Evolutionary conservation across 2,797 vertebrate genomes (phyloP).

Genomic region (Meriones psammophilus): DNA sequence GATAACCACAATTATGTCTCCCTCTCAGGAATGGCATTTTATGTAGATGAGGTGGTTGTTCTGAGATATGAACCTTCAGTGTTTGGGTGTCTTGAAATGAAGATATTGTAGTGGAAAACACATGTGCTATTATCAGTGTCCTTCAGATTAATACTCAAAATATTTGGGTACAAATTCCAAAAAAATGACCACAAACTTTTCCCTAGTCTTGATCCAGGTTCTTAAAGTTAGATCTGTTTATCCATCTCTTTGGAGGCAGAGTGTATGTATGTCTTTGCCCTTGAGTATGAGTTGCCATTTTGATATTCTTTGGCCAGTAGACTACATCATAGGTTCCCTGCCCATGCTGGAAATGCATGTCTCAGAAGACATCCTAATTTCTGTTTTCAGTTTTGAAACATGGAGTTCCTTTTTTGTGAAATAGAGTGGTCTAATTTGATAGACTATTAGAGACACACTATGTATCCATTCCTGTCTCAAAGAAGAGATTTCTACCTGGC

Average conservation of each 20-base stretch:
- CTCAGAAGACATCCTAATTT: neutral
- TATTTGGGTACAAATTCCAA: neutral
- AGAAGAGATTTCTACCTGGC: neutral
- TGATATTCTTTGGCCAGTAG: neutral
- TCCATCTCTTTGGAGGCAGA: neutral
- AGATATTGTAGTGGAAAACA: neutral
- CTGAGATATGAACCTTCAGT: neutral
- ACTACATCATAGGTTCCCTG: neutral
- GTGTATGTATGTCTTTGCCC: neutral
- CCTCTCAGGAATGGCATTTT: constrained; percentile 3
- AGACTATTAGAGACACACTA: neutral
- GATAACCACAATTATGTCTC: constrained; percentile 73
- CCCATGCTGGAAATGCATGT: neutral
- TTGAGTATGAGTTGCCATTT: neutral
- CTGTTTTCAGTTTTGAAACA: constrained; percentile 11
- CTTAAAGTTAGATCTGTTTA: neutral
- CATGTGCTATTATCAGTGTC: neutral
- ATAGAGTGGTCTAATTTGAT: neutral
- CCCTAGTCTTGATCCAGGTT: neutral
- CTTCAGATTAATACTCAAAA: constrained; percentile 10
- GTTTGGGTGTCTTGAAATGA: neutral
- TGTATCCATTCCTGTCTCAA: neutral
- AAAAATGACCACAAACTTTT: neutral
- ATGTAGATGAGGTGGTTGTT: constrained; percentile 32
- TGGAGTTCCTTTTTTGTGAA: neutral